Evolutionary conservation across 2,888 invertebrate genomes (phyloP), one percentile per base, ranked within the genome.

Genomic region (Cylloceria caligata): DNA sequence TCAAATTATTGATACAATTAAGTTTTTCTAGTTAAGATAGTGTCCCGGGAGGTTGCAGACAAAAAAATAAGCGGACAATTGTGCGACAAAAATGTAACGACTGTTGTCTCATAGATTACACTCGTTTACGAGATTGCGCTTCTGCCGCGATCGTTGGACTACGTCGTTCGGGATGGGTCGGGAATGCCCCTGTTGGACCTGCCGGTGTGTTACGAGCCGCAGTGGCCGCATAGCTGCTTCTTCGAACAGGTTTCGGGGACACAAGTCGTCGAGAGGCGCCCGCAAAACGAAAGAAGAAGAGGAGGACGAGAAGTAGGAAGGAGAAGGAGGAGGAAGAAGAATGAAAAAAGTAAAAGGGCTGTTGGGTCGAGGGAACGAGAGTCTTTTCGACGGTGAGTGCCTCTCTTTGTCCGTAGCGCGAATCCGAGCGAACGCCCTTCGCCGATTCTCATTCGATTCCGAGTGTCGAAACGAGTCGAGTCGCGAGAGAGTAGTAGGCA

Each of bases 221-320:
- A 69, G 36, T 71, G 80, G 77, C 78, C 81, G 81, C 74, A 81
- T 71, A 68, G 73, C 60, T 80, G 52, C 83, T 47, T 77, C 79
- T 72, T 57, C 49, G 78, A 81, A 81, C 81, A 81, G 81, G 81
- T 81, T 81, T 81, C 42, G 78, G 65, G 78, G 81, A 78, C 73
- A 81, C 73, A 47, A 73, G 75, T 74, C 75, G 39, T 47, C n/a
- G 68, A 77, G 73, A 82, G 81, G 81, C 81, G 78, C 78, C 81
- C 74, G 78, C 78, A 60, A 82, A 82, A 60, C 71, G 78, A 64
- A 74, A 74, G 27, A 62, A 68, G 42, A 64, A 42, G 57, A 60
- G 19, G 19, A 5, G 7, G n/a, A 52, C 11, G 34, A 52, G 13
- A 45, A 13, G 39, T n/a, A n/a, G 3, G 45, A 30, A 13, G 27